A percentile compares a stretch with the other conserved stretches of the same genome.
phyloP scores from a whole-genome alignment of 2,113 vertebrate species.

The Lagenorhynchus albirostris region DNA sequence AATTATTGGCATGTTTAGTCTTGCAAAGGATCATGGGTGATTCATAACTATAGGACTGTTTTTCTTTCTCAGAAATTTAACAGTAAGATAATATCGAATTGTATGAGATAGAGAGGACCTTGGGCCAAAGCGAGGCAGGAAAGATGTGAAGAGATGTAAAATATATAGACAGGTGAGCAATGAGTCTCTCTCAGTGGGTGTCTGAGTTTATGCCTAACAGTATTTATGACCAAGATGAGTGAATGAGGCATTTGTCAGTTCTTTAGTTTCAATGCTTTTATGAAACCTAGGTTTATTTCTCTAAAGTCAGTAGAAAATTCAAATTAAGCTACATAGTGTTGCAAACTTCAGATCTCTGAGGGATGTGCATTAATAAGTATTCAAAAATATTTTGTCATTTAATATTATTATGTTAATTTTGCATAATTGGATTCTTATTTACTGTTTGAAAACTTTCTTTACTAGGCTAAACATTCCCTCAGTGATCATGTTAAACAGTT shows the following conservation, averaged over 20 bases:
- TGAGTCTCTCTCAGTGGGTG: not conserved
- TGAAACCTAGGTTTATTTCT: constrained; percentile 1
- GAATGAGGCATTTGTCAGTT: not conserved
- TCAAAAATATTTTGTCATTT: constrained; percentile 52
- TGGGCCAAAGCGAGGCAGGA: not conserved
- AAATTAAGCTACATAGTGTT: not conserved
- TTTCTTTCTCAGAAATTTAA: not conserved
- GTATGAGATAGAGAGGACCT: not conserved
- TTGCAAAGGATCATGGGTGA: not conserved
- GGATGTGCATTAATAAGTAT: constrained; percentile 28
- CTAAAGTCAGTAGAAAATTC: constrained; percentile 33
- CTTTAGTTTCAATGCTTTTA: not conserved
- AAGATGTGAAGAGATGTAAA: not conserved
- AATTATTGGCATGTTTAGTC: not conserved
- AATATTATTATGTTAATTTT: constrained; percentile 44
- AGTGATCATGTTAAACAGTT: constrained; percentile 17
- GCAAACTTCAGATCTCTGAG: constrained; percentile 21
- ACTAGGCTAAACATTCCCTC: constrained; percentile 6
- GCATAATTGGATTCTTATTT: not conserved
- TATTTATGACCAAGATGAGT: not conserved
- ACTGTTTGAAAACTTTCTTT: constrained; percentile 43
- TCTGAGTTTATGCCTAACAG: not conserved
- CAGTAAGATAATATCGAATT: not conserved
- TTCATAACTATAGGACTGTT: not conserved
- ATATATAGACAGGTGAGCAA: not conserved